A percentile compares a stretch with the other conserved stretches of the same genome.
Evolutionary conservation across 2,113 vertebrate genomes (phyloP).

Genomic region (Chionomys nivalis): DNA sequence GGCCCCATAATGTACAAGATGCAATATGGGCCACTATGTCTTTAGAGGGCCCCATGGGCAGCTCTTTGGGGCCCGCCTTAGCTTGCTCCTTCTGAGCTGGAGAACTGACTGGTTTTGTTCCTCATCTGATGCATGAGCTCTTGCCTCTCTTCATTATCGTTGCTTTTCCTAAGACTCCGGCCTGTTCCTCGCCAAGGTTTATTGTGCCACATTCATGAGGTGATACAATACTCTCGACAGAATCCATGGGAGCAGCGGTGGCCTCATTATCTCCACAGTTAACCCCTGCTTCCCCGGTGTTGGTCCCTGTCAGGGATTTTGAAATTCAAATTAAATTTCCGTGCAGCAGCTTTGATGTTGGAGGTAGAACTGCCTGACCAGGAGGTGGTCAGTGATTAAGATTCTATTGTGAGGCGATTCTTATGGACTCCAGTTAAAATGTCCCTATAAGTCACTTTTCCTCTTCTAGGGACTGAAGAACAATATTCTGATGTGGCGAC

Average conservation of each 20-base stretch:
- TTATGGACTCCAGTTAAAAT: neutral
- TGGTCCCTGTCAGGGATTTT: constrained; percentile 75
- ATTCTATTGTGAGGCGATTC: constrained; percentile 1
- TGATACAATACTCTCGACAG: constrained; percentile 78
- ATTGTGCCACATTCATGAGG: constrained; percentile 74
- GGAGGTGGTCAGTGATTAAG: constrained; percentile 46
- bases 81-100: neutral
- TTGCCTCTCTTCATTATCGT: constrained; percentile 56
- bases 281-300: constrained; percentile 76
- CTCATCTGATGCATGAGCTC: constrained; percentile 14
- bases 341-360: constrained; percentile 75
- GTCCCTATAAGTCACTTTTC: constrained; percentile 29
- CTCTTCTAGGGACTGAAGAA: constrained; percentile 28
- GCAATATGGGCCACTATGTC: too few species aligned
- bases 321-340: constrained; percentile 82
- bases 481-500: neutral
- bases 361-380: constrained; percentile 68
- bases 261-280: constrained; percentile 79
- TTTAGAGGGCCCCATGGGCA: neutral
- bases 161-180: constrained; percentile 61
- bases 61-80: neutral
- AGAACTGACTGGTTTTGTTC: constrained; percentile 19
- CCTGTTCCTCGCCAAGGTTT: constrained; percentile 78
- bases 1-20: neutral
- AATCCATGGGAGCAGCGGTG: constrained; percentile 61